These are phyloP conservation scores for Micromesistius poutassou DNA, from an alignment of 2,797 vertebrate genomes.

Conservation along the genomic window DNA sequence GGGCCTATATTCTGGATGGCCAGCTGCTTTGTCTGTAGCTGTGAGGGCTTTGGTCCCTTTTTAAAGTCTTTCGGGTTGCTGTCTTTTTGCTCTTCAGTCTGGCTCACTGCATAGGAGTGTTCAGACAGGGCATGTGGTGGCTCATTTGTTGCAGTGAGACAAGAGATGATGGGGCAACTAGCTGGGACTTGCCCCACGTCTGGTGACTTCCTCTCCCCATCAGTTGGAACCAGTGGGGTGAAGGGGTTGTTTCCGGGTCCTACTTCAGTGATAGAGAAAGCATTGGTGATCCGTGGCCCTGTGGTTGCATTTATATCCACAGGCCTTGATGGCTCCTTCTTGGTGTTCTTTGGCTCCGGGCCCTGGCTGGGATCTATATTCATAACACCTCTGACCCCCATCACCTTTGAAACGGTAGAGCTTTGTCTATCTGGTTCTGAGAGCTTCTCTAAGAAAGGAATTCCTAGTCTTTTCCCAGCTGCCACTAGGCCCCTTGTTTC, in stretches of 20 bases:
- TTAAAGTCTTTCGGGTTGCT: conserved; percentile 53
- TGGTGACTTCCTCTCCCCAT: conserved; percentile 78
- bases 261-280: conserved; percentile 94
- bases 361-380: conserved; percentile 58
- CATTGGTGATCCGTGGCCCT: conserved; percentile 96
- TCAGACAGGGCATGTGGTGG: conserved; percentile 85
- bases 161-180: conserved; percentile 60
- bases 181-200: conserved; percentile 69
- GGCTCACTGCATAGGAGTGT: conserved; percentile 90
- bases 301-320: conserved; percentile 82
- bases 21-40: conserved; percentile 60
- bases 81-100: conserved; percentile 62
- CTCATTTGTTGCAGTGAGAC: conserved; percentile 74
- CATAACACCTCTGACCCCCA: conserved; percentile 37
- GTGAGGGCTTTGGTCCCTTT: conserved; percentile 51
- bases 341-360: conserved; percentile 59
- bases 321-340: conserved; percentile 79
- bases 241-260: conserved; percentile 84
- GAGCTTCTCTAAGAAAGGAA: conserved; percentile 94
- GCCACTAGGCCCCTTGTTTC: conserved; percentile 82
- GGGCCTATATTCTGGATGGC: conserved; percentile 69
- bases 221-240: conserved; percentile 82
- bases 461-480: conserved; percentile 93
- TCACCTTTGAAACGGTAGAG: conserved; percentile 25
- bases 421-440: conserved; percentile 68